Evolutionary conservation across 2,797 vertebrate species (phyloP), one percentile per base, ranked within the genome.

Genomic region (Schizopygopsis pylzovi): DNA sequence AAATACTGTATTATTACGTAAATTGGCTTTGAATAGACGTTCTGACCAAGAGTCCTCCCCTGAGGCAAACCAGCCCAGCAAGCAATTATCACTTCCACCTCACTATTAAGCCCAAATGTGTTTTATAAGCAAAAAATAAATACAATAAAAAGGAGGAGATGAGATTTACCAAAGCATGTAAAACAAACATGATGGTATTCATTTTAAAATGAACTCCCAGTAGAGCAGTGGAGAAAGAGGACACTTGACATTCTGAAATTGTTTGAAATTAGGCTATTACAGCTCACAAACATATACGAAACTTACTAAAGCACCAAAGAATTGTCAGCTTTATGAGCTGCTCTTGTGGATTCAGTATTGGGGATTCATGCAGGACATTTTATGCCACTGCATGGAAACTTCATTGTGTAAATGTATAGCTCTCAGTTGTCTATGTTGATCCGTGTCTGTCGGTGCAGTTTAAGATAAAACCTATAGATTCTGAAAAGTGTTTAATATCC

Each of bases 11-110:
- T 16, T 13, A 12, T 67, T 61, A 59, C 45, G 43, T 11, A 65
- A 83, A 83, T 45, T 47, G 7, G 67, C 71, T 82, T 59, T 81
- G 22, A 81, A 84, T 45, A 81, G 77, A 83, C 45, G 54, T 41
- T 81, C 52, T 84, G 78, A 81, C 71, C 52, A 56, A 41, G 22
- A n/a, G 12, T 28, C 4, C 39, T 33, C 41, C 37, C n/a, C 59
- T 18, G 28, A 65, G 15, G 67, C 37, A 75, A 77, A 54, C 73
- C 12, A 80, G 39, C 3, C 59, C 49, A 61, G 25, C 25, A 85
- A 59, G 47, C 79, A 85, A 79, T 89, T 84, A 84, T 75, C 49
- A 73, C 67, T 18, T 28, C 10, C 45, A 75, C 22, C 28, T 28
- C 43, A 25, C n/a, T 54, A 71, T 68, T 63, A 76, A 56, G 71